A percentile compares a stretch with the other conserved stretches of the same genome.
phyloP scores from a whole-genome alignment of 2,113 vertebrate species.

The Chiloscyllium plagiosum region DNA sequence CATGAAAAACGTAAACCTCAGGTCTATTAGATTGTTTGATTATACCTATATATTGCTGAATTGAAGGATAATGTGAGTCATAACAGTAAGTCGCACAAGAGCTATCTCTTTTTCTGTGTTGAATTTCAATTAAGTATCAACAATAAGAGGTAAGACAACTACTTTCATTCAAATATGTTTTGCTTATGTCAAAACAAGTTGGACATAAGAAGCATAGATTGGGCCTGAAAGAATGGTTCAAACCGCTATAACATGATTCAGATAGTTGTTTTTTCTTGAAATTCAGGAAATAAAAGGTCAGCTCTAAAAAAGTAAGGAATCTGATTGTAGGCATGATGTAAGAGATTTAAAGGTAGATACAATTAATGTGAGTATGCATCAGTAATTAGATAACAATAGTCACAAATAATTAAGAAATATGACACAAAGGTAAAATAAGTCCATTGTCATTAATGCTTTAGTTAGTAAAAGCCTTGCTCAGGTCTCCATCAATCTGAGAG shows the following conservation, averaged over 20 bases:
- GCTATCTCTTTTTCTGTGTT: not conserved
- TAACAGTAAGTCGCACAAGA: not conserved
- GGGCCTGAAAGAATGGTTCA: not conserved
- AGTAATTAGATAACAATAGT: not conserved
- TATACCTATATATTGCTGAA: not conserved
- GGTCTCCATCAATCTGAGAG: not conserved
- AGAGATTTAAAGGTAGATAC: not conserved
- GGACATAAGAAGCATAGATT: not conserved
- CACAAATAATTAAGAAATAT: not conserved
- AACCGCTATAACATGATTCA: not conserved
- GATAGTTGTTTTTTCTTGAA: not conserved
- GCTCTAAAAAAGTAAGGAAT: not conserved
- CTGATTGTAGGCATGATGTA: not conserved
- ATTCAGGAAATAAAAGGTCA: not conserved
- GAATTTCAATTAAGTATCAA: not conserved
- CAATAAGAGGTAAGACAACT: not conserved
- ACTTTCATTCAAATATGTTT: not conserved
- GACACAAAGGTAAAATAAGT: not conserved
- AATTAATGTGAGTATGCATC: not conserved
- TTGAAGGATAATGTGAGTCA: not conserved
- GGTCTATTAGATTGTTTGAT: not conserved
- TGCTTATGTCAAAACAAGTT: not conserved
- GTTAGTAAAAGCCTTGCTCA: not conserved
- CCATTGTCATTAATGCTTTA: not conserved
- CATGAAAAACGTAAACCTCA: not conserved